These are phyloP conservation scores for Drosophila micromelanica DNA, from an alignment of 1,140 invertebrate genomes.

Conservation along the genomic window DNA sequence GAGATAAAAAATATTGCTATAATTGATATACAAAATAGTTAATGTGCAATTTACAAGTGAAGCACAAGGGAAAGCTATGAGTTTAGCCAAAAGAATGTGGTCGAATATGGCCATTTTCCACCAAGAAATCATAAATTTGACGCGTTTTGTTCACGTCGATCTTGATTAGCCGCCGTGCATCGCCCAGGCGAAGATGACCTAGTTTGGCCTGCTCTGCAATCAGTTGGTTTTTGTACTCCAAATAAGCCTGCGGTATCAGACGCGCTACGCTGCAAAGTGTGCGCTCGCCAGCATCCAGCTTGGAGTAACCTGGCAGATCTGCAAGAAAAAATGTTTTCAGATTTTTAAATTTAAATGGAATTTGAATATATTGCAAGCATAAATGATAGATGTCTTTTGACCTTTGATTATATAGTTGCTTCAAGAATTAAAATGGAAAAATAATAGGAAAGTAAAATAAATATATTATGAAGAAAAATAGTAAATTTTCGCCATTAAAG, in stretches of 20 bases:
- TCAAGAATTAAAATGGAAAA: too few species aligned
- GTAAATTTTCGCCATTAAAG: too few species aligned
- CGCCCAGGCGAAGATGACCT: slow-evolving; percentile 89
- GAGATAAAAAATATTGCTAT: not conserved
- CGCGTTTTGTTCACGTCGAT: slow-evolving; percentile 98
- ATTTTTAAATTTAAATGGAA: too few species aligned
- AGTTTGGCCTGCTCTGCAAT: slow-evolving; percentile 90
- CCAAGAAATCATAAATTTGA: slow-evolving; percentile 93
- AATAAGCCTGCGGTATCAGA: slow-evolving; percentile 90
- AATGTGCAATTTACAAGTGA: slow-evolving; percentile 70
- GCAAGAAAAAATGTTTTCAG: slow-evolving; percentile 77
- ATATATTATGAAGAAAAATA: too few species aligned
- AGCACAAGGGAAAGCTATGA: slow-evolving; percentile 22
- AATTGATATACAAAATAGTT: not conserved
- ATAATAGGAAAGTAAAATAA: too few species aligned
- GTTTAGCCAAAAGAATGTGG: slow-evolving; percentile 63
- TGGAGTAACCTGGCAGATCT: slow-evolving; percentile 91
- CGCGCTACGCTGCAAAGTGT: slow-evolving; percentile 91
- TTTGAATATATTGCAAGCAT: too few species aligned
- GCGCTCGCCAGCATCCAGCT: slow-evolving; percentile 89
- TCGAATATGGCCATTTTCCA: slow-evolving; percentile 89
- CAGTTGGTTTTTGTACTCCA: slow-evolving; percentile 90
- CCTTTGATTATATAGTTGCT: too few species aligned
- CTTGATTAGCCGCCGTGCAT: slow-evolving; percentile 92
- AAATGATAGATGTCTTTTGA: too few species aligned